Evolutionary conservation across 2,113 vertebrate genomes (phyloP), one percentile per base, ranked within the genome.

Genomic region (Dipodomys merriami): DNA sequence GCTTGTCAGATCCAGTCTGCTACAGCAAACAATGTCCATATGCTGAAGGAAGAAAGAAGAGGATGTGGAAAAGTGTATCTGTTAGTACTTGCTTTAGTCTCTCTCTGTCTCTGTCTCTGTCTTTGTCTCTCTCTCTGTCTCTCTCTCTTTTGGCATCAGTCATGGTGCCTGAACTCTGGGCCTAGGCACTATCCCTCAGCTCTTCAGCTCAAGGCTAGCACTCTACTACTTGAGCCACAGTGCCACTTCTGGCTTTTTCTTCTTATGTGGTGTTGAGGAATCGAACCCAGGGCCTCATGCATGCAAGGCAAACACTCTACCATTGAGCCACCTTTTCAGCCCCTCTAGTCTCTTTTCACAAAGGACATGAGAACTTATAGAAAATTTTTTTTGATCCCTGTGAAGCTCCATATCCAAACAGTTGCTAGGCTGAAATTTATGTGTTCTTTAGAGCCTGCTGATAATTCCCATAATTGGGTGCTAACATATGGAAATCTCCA

Each of bases 401-500:
- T 39, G 39, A 94, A 83, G 4, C 4, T 57, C 23, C 23, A 49
- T 44, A 86, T 76, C 23, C 39, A 86, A 91, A 93, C 49, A 86
- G 19, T 27, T 83, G 39, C 44, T 90, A 90, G 79, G 73, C 27
- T 93, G 82, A 84, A 81, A 92, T 72, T 9, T 74, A 39, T 76
- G 44, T 53, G 80, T 89, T 87, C 73, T n/a, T 84, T 77, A 53
- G 72, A 62, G 13, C 13, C 74, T 62, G 35, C 29, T 80, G 35
- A 30, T 84, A 84, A 78, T 90, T 73, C 27, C 81, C 35, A 68
- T 90, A 84, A 81, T 88, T 64, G 30, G 87, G 73, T 73, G 57
- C 73, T 93, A 80, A 84, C 65, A 29, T 29, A 60, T 44, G 33
- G 88, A 81, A 93, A 67, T 30, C 87, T 91, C 91, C 91, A 78